Conservation (phyloP, 2,113 vertebrate genomes). For the Pangasianodon gigas region DNA sequence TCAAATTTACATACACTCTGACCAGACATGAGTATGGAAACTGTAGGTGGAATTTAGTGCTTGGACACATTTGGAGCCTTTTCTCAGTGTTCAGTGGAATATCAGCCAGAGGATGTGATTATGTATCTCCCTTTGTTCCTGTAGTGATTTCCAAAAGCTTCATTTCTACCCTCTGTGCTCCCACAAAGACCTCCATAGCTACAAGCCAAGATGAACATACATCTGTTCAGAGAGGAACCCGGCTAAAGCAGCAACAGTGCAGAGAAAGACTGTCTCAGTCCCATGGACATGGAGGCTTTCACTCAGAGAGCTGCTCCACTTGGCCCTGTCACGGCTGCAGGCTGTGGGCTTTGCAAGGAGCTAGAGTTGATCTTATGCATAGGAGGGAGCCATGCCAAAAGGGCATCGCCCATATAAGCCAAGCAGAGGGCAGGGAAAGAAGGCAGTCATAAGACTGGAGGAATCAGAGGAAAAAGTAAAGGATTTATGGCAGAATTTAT, state of each 20-base stretch:
- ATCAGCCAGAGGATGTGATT: conserved; percentile 32
- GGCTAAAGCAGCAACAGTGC: conserved; percentile 23
- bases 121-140: conserved; percentile 40
- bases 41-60: not conserved
- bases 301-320: conserved; percentile 21
- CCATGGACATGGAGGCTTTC: conserved; percentile 33
- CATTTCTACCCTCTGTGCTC: conserved; percentile 13
- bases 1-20: not conserved
- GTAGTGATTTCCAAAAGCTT: conserved; percentile 40
- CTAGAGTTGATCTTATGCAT: conserved; percentile 30
- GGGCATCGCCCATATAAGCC: conserved; percentile 43
- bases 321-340: conserved; percentile 28
- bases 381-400: conserved; percentile 49
- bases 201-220: conserved; percentile 20
- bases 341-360: conserved; percentile 41
- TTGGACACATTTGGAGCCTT: conserved; percentile 22
- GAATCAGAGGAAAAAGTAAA: conserved; percentile 25
- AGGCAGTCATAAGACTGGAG: not conserved
- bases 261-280: conserved; percentile 35
- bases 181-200: conserved; percentile 19
- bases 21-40: not conserved
- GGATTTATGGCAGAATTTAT: not conserved
- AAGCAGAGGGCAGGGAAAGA: conserved; percentile 9
- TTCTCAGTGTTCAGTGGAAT: conserved; percentile 33
- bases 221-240: conserved; percentile 29